Evolutionary conservation across 2,888 invertebrate species (phyloP), one percentile per base, ranked within the genome.

Genomic region (Agriopis marginaria): DNA sequence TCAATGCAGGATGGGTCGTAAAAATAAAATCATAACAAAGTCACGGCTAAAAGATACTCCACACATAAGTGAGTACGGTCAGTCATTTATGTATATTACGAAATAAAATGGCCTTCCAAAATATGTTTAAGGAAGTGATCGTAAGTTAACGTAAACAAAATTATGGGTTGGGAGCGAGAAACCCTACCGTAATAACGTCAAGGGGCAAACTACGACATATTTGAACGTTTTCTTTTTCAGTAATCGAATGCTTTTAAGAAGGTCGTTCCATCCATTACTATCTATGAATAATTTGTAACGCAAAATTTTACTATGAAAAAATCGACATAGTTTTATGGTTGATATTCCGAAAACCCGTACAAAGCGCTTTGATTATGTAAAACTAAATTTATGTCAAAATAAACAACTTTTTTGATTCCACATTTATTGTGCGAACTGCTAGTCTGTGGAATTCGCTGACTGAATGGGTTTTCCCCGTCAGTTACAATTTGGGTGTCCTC

Each of bases 121-220:
- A 70, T 70, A 70, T 70, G 70, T 63, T 63, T 32, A 59, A 66
- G 66, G 50, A 72, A 66, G 55, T 53, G 68, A 63, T 58, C 71
- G 70, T 75, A 71, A 67, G 59, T 74, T 58, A 62, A 17, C 59
- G 70, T 68, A 65, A 68, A 74, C 68, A 61, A 71, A 73, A 71
- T 77, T 78, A 76, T 76, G 69, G 74, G 51, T n/a, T 12, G 23
- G 45, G 12, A 64, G 14, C 60, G 71, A 75, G 64, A 61, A 73
- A 74, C 80, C 83, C 83, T 77, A 79, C 78, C 79, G 70, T 75
- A 78, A 81, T 83, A 81, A 82, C 78, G 78, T 80, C 81, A 79
- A 72, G 67, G 71, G 44, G 65, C 71, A 53, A 67, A 64, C 76
- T 79, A 56, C 79, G 77, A 79, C 81, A 80, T 83, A 82, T 86